Percentiles rank a stretch among this genome's conserved stretches.
Evolutionary conservation across 2,888 invertebrate genomes (phyloP).

Genomic region (Acholoe squamosa): DNA sequence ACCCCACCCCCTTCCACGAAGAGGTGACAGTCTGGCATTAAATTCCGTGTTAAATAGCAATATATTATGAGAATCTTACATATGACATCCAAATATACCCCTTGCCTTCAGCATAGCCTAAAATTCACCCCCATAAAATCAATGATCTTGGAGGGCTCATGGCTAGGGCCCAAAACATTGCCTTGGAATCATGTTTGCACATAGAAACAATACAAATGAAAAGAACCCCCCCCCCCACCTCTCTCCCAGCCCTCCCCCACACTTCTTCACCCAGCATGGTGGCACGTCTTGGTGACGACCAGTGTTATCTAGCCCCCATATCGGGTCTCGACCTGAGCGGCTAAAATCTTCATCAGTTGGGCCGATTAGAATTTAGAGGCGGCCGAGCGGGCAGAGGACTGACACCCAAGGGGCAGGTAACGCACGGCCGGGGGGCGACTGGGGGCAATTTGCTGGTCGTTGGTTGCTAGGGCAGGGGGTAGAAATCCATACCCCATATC

Average conservation of each 20-base stretch:
- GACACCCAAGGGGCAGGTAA: neutral
- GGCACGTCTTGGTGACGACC: neutral
- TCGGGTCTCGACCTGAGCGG: slow-evolving; percentile 1
- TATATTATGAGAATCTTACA: too few relatives aligned
- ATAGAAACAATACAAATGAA: too few relatives aligned
- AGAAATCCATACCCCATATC: neutral
- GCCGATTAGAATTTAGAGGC: slow-evolving; percentile 43
- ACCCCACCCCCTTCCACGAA: too few relatives aligned
- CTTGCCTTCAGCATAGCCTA: too few relatives aligned
- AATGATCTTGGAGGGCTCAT: too few relatives aligned
- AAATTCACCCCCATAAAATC: too few relatives aligned
- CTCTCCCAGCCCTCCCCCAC: neutral
- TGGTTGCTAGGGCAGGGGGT: neutral
- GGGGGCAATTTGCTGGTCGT: slow-evolving; percentile 13
- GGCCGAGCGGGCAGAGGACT: neutral
- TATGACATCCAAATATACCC: too few relatives aligned
- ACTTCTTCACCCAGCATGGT: neutral
- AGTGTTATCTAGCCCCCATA: slow-evolving; percentile 40
- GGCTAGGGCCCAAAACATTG: too few relatives aligned
- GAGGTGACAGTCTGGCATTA: too few relatives aligned
- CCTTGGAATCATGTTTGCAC: too few relatives aligned
- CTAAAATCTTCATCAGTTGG: slow-evolving; percentile 55
- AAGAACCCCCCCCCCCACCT: neutral
- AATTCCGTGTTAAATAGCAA: too few relatives aligned
- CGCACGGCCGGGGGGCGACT: neutral